Conservation (phyloP, 1,140 invertebrate genomes). For the Danaus plexippus region DNA sequence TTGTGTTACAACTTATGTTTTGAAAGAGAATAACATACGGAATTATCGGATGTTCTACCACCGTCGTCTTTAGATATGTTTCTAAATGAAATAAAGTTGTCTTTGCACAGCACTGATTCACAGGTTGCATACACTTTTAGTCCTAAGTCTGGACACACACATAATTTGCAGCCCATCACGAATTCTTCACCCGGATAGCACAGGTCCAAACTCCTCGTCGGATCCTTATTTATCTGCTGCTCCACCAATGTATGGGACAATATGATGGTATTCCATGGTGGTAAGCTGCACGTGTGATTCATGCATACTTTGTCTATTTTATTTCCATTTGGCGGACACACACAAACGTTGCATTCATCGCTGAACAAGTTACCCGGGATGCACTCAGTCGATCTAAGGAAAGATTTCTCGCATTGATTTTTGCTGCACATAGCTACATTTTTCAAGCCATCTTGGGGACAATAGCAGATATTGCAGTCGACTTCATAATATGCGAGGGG, state of each 20-base stretch:
- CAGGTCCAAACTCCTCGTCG: constrained; percentile 36
- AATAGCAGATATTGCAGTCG: constrained; percentile 59
- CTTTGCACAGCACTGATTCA: constrained; percentile 34
- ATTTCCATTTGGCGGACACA: constrained; percentile 62
- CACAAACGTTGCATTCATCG: constrained; percentile 65
- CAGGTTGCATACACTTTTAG: constrained; percentile 48
- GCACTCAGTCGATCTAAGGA: constrained; percentile 45
- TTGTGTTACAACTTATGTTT: no score
- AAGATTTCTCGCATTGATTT: constrained; percentile 46
- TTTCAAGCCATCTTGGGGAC: constrained; percentile 48
- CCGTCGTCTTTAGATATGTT: no score
- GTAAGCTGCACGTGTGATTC: constrained; percentile 36
- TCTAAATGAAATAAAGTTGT: constrained; percentile 6
- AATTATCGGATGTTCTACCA: no score
- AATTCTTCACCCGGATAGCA: constrained; percentile 61
- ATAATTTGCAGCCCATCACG: constrained; percentile 43
- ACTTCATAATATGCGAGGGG: constrained; percentile 55
- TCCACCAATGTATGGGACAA: constrained; percentile 34
- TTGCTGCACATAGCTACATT: constrained; percentile 56
- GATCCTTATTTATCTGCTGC: constrained; percentile 22
- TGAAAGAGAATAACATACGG: no score
- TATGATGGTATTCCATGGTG: constrained; percentile 43
- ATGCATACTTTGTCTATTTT: constrained; percentile 60
- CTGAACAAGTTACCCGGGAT: constrained; percentile 55
- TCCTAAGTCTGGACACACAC: constrained; percentile 52